These are phyloP conservation scores for Heteractis magnifica DNA, from an alignment of 92 coral and sea anemone genomes.

Conservation along the genomic window DNA sequence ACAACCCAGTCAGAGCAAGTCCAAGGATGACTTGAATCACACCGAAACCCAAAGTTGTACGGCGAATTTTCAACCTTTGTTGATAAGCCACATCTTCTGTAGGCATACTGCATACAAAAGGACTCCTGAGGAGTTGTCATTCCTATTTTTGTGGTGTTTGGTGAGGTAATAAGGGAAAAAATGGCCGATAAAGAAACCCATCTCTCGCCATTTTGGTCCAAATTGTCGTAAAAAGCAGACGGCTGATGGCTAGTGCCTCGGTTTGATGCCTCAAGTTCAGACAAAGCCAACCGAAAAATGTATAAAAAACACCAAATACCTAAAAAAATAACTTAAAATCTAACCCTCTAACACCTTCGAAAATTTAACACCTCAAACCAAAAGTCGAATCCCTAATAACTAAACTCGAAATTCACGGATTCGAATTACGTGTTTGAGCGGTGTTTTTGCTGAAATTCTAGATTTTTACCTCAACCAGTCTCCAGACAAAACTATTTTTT, in stretches of 20 bases:
- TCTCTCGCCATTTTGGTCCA: slow-evolving; percentile 19
- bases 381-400: slow-evolving; percentile 7
- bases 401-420: slow-evolving; percentile 4
- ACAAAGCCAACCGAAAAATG: slow-evolving; percentile 32
- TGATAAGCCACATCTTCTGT: slow-evolving; percentile 57
- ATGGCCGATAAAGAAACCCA: slow-evolving; percentile 11
- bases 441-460: slow-evolving; percentile 10
- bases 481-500: slow-evolving; percentile 34
- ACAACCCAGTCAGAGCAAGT: slow-evolving; percentile 77
- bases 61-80: slow-evolving; percentile 70
- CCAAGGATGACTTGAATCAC: slow-evolving; percentile 86
- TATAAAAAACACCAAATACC: slow-evolving; percentile 27
- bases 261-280: slow-evolving; percentile 41
- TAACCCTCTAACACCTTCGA: background rate
- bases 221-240: slow-evolving; percentile 31
- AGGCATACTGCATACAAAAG: slow-evolving; percentile 51
- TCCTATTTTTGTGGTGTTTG: slow-evolving; percentile 18
- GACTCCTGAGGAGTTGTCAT: slow-evolving; percentile 28
- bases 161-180: slow-evolving; percentile 26
- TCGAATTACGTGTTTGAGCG: slow-evolving; percentile 5
- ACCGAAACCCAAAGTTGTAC: slow-evolving; percentile 83
- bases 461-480: slow-evolving; percentile 1
- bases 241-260: slow-evolving; percentile 42
- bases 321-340: slow-evolving; percentile 9
- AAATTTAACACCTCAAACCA: background rate